Evolutionary conservation across 1,140 invertebrate species (phyloP).

Genomic region (Rhagoletis zephyria): DNA sequence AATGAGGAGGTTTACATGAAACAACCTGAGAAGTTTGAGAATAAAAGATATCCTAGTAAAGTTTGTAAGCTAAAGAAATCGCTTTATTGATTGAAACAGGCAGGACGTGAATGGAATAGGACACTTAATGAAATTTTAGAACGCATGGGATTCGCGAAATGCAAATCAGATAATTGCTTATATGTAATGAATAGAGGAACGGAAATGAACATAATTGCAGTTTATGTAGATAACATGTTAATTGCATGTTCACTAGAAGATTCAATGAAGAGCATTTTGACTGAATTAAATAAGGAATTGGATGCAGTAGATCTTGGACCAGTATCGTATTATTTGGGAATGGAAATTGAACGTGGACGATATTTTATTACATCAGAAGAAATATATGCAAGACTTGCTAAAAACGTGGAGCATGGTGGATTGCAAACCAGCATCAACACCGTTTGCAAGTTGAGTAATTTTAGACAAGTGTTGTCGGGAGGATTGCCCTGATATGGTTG

Average conservation of each 20-base stretch:
- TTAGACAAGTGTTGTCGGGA: slow-evolving; percentile 24
- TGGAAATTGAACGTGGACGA: neutral
- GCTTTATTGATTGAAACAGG: slow-evolving; percentile 69
- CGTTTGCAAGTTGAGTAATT: slow-evolving; percentile 8
- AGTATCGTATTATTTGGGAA: slow-evolving; percentile 36
- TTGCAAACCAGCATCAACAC: slow-evolving; percentile 46
- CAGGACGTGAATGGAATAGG: slow-evolving; percentile 64
- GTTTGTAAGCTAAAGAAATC: slow-evolving; percentile 67
- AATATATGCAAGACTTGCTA: slow-evolving; percentile 42
- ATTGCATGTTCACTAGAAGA: slow-evolving; percentile 35
- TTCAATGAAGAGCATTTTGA: neutral
- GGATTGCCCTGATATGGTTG: neutral
- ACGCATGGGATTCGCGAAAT: slow-evolving; percentile 53
- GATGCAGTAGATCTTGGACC: slow-evolving; percentile 37
- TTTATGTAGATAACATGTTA: slow-evolving; percentile 56
- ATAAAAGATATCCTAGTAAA: slow-evolving; percentile 54
- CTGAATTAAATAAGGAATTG: slow-evolving; percentile 8
- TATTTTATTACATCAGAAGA: slow-evolving; percentile 14
- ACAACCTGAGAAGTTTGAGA: slow-evolving; percentile 64
- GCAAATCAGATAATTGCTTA: slow-evolving; percentile 57
- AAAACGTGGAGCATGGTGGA: neutral
- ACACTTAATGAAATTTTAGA: slow-evolving; percentile 14
- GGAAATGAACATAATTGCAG: neutral
- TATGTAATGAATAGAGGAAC: neutral
- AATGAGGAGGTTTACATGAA: slow-evolving; percentile 62